phyloP scores from a whole-genome alignment of 2,888 invertebrate species.

The Dromius quadrimaculatus region DNA sequence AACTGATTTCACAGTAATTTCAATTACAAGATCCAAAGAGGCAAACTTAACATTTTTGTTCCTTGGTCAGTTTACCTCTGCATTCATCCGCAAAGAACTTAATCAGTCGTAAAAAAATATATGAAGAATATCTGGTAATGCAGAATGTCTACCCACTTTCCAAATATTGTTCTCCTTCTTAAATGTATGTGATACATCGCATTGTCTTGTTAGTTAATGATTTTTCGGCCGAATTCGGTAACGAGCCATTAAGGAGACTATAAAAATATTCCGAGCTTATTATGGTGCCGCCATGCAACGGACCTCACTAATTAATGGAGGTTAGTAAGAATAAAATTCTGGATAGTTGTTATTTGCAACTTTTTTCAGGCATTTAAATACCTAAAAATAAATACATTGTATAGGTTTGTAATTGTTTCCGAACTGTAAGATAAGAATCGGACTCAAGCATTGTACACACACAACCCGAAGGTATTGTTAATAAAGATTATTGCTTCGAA shows the following conservation, averaged over 20 bases:
- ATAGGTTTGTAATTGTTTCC: background rate
- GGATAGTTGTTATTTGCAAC: background rate
- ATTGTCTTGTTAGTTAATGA: conserved; percentile 30
- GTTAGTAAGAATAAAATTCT: background rate
- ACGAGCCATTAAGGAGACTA: background rate
- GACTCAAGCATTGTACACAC: background rate
- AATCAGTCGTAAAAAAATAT: too few relatives aligned
- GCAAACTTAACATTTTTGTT: too few relatives aligned
- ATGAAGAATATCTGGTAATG: too few relatives aligned
- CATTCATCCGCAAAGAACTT: too few relatives aligned
- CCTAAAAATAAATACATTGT: background rate
- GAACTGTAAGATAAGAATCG: background rate
- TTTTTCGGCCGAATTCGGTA: conserved; percentile 25
- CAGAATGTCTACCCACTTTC: too few relatives aligned
- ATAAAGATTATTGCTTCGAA: background rate
- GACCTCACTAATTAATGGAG: conserved; percentile 12
- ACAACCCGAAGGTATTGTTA: too few relatives aligned
- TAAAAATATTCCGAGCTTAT: conserved; percentile 17
- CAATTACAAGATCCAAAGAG: too few relatives aligned
- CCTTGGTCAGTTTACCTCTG: too few relatives aligned
- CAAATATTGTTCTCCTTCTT: too few relatives aligned
- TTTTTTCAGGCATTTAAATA: background rate
- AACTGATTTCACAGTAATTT: too few relatives aligned
- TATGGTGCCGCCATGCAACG: conserved; percentile 3
- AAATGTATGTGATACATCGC: background rate